Conservation (phyloP, 1,140 invertebrate species). For the Glossosoma conforme region DNA sequence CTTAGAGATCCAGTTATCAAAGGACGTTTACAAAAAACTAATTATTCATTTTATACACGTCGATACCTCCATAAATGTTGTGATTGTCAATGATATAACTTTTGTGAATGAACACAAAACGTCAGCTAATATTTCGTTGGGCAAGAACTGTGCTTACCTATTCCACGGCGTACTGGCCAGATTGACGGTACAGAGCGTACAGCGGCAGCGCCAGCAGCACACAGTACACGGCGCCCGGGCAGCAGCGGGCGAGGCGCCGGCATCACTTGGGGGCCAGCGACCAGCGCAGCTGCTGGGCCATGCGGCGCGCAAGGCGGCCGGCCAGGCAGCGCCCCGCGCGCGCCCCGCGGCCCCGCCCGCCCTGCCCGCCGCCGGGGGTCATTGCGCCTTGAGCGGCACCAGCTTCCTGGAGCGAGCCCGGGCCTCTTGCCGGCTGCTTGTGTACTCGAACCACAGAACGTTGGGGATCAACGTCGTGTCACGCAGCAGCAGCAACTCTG, state of each 20-base stretch:
- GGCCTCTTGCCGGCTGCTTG: conserved; percentile 76
- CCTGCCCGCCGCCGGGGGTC: conserved; percentile 50
- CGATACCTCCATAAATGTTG: too few relatives aligned
- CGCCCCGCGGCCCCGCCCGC: conserved; percentile 26
- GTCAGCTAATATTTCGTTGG: too few relatives aligned
- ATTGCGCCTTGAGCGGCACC: conserved; percentile 84
- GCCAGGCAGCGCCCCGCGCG: conserved; percentile 26
- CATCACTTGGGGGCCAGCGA: conserved; percentile 35
- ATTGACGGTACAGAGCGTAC: too few relatives aligned
- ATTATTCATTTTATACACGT: too few relatives aligned
- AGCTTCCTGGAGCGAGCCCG: conserved; percentile 76
- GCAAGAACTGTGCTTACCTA: too few relatives aligned
- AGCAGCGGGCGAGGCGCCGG: conserved; percentile 16
- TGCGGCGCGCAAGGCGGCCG: conserved; percentile 24
- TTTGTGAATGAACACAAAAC: too few relatives aligned
- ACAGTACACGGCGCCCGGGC: conserved; percentile 19
- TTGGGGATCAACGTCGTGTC: conserved; percentile 92
- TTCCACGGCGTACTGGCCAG: too few relatives aligned
- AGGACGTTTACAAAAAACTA: too few relatives aligned
- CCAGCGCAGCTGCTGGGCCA: conserved; percentile 35
- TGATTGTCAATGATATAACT: too few relatives aligned
- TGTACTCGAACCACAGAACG: conserved; percentile 92
- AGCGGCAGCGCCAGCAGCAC: conserved; percentile 13
- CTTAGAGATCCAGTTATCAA: too few relatives aligned
- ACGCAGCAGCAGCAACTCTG: conserved; percentile 79